Conservation (phyloP, 2,888 invertebrate genomes). For the Dione vanillae region DNA sequence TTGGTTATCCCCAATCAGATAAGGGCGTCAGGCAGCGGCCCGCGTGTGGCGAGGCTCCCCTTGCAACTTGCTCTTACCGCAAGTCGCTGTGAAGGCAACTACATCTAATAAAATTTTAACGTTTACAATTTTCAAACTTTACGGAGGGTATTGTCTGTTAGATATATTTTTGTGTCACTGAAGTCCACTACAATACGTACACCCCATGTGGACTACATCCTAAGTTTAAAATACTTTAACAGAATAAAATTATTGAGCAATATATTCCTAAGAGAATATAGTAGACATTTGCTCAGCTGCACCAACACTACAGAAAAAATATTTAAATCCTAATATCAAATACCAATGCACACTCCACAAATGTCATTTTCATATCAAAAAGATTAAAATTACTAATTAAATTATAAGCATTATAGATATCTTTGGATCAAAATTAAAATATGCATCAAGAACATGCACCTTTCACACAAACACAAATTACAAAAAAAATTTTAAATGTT, state of each 20-base stretch:
- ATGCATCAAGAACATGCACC: conserved; percentile 80
- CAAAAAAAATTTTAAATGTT: conserved; percentile 71
- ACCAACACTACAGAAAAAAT: conserved; percentile 80
- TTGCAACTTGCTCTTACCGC: conserved; percentile 66
- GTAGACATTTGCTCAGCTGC: conserved; percentile 84
- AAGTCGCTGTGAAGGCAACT: conserved; percentile 76
- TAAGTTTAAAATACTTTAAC: conserved; percentile 81
- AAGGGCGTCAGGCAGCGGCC: conserved; percentile 62
- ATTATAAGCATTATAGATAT: conserved; percentile 76
- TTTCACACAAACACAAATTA: conserved; percentile 74
- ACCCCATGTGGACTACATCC: conserved; percentile 73
- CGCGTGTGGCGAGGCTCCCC: conserved; percentile 69
- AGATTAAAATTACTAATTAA: conserved; percentile 62
- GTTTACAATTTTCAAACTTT: conserved; percentile 72
- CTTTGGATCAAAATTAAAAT: conserved; percentile 83
- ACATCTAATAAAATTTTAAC: conserved; percentile 79
- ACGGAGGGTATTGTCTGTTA: conserved; percentile 84
- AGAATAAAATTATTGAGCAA: conserved; percentile 84
- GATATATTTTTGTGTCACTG: conserved; percentile 75
- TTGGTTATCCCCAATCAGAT: conserved; percentile 47
- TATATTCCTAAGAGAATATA: conserved; percentile 82
- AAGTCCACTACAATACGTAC: conserved; percentile 74
- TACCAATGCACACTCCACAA: conserved; percentile 82
- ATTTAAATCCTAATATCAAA: conserved; percentile 76
- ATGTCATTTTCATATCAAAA: conserved; percentile 76